A percentile compares a stretch with the other conserved stretches of the same genome.
Evolutionary conservation across 53 echinoderm and acorn worm genomes (phyloP).

Genomic region (Holothuria leucospilota): DNA sequence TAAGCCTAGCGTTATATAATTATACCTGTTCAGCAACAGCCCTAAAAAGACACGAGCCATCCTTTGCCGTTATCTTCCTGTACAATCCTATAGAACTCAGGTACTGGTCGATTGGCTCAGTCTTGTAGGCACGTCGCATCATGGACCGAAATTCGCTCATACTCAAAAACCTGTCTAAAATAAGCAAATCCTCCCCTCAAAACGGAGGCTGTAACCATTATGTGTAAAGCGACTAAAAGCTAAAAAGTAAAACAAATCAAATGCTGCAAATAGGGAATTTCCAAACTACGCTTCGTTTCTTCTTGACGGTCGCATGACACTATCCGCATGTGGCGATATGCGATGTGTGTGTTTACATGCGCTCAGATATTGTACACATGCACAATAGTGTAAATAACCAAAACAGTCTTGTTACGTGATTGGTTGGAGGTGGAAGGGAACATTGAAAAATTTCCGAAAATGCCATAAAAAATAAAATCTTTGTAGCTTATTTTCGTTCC

Average conservation of each 20-base stretch:
- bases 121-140: constrained; percentile 39
- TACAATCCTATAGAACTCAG: constrained; percentile 85
- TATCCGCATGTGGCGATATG: constrained; percentile 19
- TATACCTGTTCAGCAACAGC: constrained; percentile 98
- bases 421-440: too few species aligned
- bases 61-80: constrained; percentile 96
- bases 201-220: constrained; percentile 38
- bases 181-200: constrained; percentile 15
- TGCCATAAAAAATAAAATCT: too few species aligned
- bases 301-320: constrained; percentile 23
- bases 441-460: too few species aligned
- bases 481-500: too few species aligned
- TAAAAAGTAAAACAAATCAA: constrained; percentile 48
- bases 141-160: constrained; percentile 16
- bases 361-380: background rate
- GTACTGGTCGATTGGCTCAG: constrained; percentile 97
- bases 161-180: constrained; percentile 24
- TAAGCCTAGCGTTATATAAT: constrained; percentile 14
- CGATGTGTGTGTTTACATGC: constrained; percentile 15
- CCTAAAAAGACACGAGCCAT: constrained; percentile 96
- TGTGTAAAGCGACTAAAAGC: constrained; percentile 36
- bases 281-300: constrained; percentile 12
- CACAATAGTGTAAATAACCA: too few species aligned
- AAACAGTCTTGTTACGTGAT: too few species aligned
- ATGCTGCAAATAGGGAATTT: constrained; percentile 26